phyloP scores from a whole-genome alignment of 2,113 vertebrate species.

The Smithornis capensis region DNA sequence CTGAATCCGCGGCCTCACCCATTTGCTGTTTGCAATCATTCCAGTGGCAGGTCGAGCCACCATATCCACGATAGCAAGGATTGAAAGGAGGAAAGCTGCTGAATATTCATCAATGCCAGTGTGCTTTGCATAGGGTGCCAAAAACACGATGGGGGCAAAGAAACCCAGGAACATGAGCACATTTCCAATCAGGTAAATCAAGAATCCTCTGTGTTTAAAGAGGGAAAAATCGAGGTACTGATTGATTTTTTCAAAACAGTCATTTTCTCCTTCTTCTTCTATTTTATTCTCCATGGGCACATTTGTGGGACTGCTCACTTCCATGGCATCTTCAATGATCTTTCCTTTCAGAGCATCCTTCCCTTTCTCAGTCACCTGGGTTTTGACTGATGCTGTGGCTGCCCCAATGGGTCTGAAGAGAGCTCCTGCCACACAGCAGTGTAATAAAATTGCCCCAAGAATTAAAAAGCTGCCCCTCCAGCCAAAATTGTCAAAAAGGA shows the following conservation, averaged over 20 bases:
- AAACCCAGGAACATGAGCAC: constrained; percentile 81
- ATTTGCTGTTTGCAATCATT: constrained; percentile 77
- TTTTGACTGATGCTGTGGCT: not conserved
- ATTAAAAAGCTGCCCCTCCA: constrained; percentile 85
- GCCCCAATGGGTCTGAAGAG: constrained; percentile 79
- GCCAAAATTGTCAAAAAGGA: constrained; percentile 77
- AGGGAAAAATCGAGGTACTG: constrained; percentile 78
- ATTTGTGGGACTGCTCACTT: not conserved
- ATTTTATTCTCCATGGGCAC: not conserved
- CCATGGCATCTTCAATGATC: not conserved
- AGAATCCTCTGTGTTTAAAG: constrained; percentile 81
- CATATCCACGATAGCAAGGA: constrained; percentile 81
- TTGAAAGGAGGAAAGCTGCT: constrained; percentile 78
- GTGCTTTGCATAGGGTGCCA: constrained; percentile 78
- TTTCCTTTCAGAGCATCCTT: not conserved
- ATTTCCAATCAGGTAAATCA: constrained; percentile 82
- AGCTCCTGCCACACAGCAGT: constrained; percentile 83
- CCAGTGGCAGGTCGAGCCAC: constrained; percentile 76
- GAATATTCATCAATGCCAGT: constrained; percentile 77
- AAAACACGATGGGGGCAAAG: constrained; percentile 83
- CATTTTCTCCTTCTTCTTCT: not conserved
- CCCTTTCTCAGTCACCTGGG: not conserved
- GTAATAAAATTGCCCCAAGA: constrained; percentile 79
- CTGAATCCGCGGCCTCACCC: constrained; percentile 78
- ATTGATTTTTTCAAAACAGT: constrained; percentile 62